These are phyloP conservation scores for Cavia aperea DNA, from an alignment of 2,113 vertebrate species.

Conservation along the genomic window DNA sequence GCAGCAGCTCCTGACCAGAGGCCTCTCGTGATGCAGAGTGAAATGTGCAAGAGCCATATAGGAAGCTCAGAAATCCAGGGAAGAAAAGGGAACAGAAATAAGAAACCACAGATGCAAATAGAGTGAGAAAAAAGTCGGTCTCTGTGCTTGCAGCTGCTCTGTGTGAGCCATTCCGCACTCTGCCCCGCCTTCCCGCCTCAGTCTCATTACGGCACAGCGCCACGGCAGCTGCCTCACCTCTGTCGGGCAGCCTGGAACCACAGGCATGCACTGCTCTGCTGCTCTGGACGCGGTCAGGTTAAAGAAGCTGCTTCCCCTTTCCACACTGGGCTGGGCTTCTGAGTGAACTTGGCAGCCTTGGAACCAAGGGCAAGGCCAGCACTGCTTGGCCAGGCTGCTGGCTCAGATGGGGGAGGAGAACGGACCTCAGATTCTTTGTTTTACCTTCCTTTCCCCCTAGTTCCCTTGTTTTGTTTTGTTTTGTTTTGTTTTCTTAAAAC, in stretches of 20 bases:
- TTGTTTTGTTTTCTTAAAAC: neutral
- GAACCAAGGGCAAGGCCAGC: too few species aligned
- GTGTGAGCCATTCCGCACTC: neutral
- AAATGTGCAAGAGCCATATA: neutral
- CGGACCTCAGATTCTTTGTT: neutral
- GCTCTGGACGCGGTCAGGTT: neutral
- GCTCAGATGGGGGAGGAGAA: accelerated
- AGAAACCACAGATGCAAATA: neutral
- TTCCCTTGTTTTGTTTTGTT: neutral
- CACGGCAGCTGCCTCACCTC: neutral
- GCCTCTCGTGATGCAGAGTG: neutral
- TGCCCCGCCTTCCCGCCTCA: neutral
- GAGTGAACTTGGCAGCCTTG: neutral
- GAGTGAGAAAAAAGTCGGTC: neutral
- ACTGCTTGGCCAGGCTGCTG: neutral
- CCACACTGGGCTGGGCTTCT: neutral
- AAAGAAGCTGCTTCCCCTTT: neutral
- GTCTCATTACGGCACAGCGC: neutral
- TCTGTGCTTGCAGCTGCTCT: neutral
- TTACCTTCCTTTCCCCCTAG: accelerated
- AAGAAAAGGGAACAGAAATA: neutral
- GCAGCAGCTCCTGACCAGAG: neutral
- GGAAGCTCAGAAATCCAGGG: neutral
- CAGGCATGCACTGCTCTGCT: neutral
- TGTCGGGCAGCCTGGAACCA: neutral